These are phyloP conservation scores for Hydriomena furcata DNA, from an alignment of 2,888 invertebrate genomes.

Conservation along the genomic window DNA sequence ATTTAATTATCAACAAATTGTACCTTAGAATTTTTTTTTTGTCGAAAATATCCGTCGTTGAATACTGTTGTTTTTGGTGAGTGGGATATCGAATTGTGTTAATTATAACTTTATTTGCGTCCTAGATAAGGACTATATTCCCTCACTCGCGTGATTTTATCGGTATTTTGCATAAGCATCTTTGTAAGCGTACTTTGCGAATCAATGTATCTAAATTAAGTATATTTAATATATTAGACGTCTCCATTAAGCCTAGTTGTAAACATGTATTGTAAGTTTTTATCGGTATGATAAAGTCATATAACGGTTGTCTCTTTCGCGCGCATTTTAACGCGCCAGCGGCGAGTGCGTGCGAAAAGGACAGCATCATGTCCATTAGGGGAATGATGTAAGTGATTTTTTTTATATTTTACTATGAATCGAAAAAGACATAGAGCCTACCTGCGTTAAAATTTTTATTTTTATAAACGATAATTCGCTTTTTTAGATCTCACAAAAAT, in stretches of 20 bases:
- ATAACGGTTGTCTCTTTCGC: constrained; percentile 56
- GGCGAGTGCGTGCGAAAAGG: constrained; percentile 21
- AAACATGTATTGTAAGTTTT: constrained; percentile 79
- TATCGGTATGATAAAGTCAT: constrained; percentile 72
- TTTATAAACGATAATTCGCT: constrained; percentile 62
- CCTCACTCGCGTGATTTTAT: constrained; percentile 29
- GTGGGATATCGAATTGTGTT: background rate
- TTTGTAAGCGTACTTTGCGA: constrained; percentile 51
- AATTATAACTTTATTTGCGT: constrained; percentile 28
- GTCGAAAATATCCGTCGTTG: constrained; percentile 1
- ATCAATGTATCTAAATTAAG: constrained; percentile 75
- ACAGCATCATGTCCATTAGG: constrained; percentile 74
- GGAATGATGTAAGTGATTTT: constrained; percentile 76
- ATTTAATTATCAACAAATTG: constrained; percentile 8
- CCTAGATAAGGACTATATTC: constrained; percentile 36
- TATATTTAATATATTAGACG: constrained; percentile 79
- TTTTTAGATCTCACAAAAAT: constrained; percentile 63
- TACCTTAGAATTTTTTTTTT: background rate
- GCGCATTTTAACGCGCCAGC: constrained; percentile 28
- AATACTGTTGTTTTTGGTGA: constrained; percentile 2
- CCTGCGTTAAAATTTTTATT: constrained; percentile 62
- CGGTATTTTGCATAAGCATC: constrained; percentile 44
- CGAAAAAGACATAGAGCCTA: constrained; percentile 76
- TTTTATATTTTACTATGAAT: constrained; percentile 81
- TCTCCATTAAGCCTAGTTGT: constrained; percentile 72